These are phyloP conservation scores for Manacus vitellinus DNA, from an alignment of 2,113 vertebrate genomes.

Conservation along the genomic window DNA sequence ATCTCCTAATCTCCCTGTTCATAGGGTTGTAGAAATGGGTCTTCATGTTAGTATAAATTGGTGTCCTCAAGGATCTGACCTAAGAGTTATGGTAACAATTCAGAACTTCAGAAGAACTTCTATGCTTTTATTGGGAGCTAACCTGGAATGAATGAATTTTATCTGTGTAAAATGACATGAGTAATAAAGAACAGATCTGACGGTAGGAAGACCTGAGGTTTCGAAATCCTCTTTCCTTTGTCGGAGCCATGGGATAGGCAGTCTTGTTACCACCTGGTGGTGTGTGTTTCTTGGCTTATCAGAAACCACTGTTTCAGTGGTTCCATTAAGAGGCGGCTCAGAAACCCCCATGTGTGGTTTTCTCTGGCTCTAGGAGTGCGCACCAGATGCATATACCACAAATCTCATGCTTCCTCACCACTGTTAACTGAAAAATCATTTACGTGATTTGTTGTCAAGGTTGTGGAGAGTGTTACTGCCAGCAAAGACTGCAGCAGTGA, in stretches of 20 bases:
- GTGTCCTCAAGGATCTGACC: neutral
- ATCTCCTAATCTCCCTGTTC: neutral
- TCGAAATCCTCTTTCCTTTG: neutral
- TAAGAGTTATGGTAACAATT: neutral
- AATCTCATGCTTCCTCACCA: neutral
- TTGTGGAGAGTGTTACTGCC: neutral
- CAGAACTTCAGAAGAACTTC: neutral
- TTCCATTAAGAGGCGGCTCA: neutral
- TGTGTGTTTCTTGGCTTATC: neutral
- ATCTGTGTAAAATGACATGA: neutral
- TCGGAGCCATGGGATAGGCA: neutral
- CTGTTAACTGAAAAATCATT: neutral
- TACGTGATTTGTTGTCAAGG: neutral
- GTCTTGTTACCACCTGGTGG: neutral
- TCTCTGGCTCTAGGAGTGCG: neutral
- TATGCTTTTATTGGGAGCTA: neutral
- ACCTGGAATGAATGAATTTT: neutral
- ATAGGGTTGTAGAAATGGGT: neutral
- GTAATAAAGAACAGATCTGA: neutral
- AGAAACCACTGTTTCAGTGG: neutral
- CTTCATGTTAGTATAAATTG: neutral
- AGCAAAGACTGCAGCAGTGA: neutral
- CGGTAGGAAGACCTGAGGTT: neutral
- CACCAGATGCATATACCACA: neutral
- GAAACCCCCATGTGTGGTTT: neutral